These are phyloP conservation scores for Catostomus latipinnis DNA, from an alignment of 2,797 vertebrate genomes.

Conservation along the genomic window DNA sequence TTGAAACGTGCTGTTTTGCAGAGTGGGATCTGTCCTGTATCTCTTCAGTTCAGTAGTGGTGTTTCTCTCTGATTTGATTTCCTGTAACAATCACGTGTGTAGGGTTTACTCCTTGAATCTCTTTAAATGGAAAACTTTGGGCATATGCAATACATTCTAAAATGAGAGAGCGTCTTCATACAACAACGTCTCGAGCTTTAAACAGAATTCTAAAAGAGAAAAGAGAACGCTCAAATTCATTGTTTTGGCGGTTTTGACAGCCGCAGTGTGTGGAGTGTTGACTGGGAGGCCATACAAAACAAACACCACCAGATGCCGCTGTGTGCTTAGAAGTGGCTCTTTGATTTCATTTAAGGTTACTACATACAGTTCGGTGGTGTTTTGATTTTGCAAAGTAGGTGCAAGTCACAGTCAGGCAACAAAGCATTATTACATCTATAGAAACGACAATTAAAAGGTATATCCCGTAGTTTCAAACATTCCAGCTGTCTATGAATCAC, in stretches of 20 bases:
- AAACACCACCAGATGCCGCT: conserved; percentile 42
- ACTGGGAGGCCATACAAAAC: neutral
- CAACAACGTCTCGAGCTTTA: neutral
- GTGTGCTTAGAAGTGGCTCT: conserved; percentile 2
- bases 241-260: conserved; percentile 33
- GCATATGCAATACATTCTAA: neutral
- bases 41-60: conserved; percentile 1
- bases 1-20: neutral
- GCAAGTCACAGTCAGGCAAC: neutral
- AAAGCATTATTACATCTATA: neutral
- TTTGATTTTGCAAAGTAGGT: neutral
- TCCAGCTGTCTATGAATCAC: neutral
- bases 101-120: conserved; percentile 8
- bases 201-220: neutral
- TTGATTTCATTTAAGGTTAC: neutral
- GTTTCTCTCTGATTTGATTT: conserved; percentile 53
- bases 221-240: neutral
- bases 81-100: conserved; percentile 57
- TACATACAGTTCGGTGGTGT: neutral
- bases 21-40: neutral
- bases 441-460: neutral
- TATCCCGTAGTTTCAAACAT: neutral
- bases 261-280: conserved; percentile 7
- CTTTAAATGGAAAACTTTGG: neutral
- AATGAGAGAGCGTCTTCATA: neutral